A percentile compares a stretch with the other conserved stretches of the same genome.
These are phyloP conservation scores for Autographa gamma DNA, from an alignment of 2,888 invertebrate genomes.

Conservation along the genomic window DNA sequence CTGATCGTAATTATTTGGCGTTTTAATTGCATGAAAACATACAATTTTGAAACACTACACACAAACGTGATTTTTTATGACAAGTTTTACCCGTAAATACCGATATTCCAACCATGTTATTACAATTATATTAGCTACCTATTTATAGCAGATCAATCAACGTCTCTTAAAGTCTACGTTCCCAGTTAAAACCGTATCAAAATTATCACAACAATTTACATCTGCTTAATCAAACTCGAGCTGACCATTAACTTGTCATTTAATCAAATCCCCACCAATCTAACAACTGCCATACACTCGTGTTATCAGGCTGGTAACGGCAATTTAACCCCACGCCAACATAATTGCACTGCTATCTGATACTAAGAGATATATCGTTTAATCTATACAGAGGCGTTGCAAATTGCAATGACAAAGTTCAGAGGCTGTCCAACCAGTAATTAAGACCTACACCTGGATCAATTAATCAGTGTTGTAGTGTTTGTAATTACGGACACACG, in stretches of 20 bases:
- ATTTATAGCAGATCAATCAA: neutral
- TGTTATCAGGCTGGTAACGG: slow-evolving; percentile 13
- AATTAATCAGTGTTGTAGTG: slow-evolving; percentile 70
- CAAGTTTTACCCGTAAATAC: too few species aligned
- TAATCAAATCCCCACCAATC: neutral
- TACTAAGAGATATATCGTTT: slow-evolving; percentile 62
- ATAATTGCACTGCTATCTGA: slow-evolving; percentile 54
- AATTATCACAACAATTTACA: neutral
- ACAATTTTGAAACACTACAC: too few species aligned
- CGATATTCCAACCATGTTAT: too few species aligned
- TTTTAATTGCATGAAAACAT: too few species aligned
- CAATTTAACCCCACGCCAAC: slow-evolving; percentile 42
- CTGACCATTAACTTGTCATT: neutral
- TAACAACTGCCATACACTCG: neutral
- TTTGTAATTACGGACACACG: slow-evolving; percentile 30
- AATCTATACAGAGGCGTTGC: slow-evolving; percentile 60
- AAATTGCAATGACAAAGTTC: slow-evolving; percentile 63
- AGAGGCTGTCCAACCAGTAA: slow-evolving; percentile 68
- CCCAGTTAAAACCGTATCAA: neutral
- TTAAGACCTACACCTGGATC: slow-evolving; percentile 77
- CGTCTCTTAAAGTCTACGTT: neutral
- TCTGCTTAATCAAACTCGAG: neutral
- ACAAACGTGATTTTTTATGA: too few species aligned
- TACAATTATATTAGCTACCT: too few species aligned
- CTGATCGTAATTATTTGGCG: too few species aligned